Percentiles rank a stretch among this genome's conserved stretches.
Evolutionary conservation across 2,888 invertebrate species (phyloP).

Genomic region (Luffia ferchaultella): DNA sequence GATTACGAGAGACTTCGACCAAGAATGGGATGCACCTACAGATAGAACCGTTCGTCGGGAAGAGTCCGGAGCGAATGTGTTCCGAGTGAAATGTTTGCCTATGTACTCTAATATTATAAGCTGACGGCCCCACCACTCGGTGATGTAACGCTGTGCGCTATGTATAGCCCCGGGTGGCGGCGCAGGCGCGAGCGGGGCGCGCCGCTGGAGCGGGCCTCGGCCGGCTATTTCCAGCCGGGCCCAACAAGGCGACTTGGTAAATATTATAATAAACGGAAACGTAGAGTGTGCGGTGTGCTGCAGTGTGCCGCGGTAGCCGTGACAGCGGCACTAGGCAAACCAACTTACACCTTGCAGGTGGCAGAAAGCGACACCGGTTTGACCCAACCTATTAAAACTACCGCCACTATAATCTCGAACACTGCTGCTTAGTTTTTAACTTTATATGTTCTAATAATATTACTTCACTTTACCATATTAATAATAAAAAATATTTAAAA

Average conservation of each 20-base stretch:
- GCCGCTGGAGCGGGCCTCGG: conserved; percentile 41
- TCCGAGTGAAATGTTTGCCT: conserved; percentile 58
- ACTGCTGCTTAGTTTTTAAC: too few species aligned
- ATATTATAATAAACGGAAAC: conserved; percentile 66
- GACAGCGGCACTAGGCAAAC: conserved; percentile 21
- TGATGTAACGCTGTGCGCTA: conserved; percentile 59
- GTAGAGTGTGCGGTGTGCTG: conserved; percentile 43
- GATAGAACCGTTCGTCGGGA: conserved; percentile 41
- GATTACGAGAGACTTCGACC: conserved; percentile 1
- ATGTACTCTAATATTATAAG: conserved; percentile 65
- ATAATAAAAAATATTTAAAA: too few species aligned
- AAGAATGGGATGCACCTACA: conserved; percentile 34
- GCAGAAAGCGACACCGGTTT: neutral
- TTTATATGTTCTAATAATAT: too few species aligned
- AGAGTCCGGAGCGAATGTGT: conserved; percentile 52
- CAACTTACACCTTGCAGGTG: neutral
- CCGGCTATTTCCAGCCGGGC: conserved; percentile 64
- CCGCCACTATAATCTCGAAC: too few species aligned
- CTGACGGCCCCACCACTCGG: conserved; percentile 53
- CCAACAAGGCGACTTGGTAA: conserved; percentile 69
- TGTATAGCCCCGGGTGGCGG: conserved; percentile 39
- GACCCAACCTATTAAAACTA: too few species aligned
- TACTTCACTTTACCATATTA: too few species aligned
- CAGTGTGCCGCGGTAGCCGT: conserved; percentile 62
- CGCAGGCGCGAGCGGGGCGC: conserved; percentile 39